Evolutionary conservation across 2,797 vertebrate species (phyloP).

Genomic region (Apodemus agrarius): DNA sequence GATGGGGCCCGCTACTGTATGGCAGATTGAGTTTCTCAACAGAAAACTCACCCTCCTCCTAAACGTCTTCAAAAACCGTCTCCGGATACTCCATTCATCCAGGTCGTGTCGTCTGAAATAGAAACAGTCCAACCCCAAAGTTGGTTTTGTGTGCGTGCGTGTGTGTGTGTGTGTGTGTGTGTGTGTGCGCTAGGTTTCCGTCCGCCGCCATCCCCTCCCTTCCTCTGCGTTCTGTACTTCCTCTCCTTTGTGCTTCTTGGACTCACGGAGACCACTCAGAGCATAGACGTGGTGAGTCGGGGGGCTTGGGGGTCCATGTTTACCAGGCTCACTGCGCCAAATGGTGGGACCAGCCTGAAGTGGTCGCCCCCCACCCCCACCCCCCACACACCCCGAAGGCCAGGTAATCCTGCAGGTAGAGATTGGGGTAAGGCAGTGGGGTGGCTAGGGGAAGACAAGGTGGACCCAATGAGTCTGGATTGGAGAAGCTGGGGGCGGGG

Average conservation of each 20-base stretch:
- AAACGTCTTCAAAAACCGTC: constrained; percentile 90
- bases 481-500: neutral
- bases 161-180: too few relatives aligned
- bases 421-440: neutral
- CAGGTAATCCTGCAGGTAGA: constrained; percentile 65
- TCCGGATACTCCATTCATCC: constrained; percentile 84
- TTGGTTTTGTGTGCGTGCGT: constrained; percentile 52
- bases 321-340: neutral
- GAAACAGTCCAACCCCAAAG: constrained; percentile 73
- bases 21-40: constrained; percentile 94
- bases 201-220: too few relatives aligned
- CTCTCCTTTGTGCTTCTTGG: constrained; percentile 65
- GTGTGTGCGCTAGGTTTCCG: neutral
- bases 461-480: fast-evolving
- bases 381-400: neutral
- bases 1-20: constrained; percentile 94
- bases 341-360: neutral
- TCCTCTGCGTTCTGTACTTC: constrained; percentile 37
- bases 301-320: neutral
- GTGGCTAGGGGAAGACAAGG: neutral
- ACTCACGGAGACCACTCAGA: neutral
- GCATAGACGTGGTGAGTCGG: neutral
- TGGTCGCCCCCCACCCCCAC: neutral
- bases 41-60: constrained; percentile 89
- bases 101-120: constrained; percentile 85